Percentiles rank a stretch among this genome's conserved stretches.
Conservation (phyloP, 2,113 vertebrate species). For the Camelus dromedarius region DNA sequence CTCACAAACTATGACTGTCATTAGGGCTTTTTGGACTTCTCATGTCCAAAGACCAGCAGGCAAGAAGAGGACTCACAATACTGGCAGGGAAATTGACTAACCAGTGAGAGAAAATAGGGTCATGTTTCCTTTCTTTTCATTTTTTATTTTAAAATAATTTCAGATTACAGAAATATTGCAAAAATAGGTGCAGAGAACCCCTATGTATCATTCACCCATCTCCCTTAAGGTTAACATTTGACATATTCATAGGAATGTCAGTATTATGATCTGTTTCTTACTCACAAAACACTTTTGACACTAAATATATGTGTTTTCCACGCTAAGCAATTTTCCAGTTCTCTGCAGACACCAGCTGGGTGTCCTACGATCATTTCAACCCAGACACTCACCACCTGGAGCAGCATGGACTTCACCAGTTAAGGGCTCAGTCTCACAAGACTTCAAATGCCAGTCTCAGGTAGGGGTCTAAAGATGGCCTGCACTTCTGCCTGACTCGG, state of each 20-base stretch:
- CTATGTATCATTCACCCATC: background rate
- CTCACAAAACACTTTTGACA: background rate
- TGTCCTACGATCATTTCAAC: background rate
- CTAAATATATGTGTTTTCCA: background rate
- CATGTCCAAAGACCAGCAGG: background rate
- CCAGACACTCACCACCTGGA: background rate
- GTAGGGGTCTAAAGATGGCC: background rate
- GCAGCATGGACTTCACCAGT: background rate
- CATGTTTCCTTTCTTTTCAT: background rate
- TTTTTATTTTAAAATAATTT: background rate
- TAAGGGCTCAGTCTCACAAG: background rate
- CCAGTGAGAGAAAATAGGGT: background rate
- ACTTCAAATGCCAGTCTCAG: background rate
- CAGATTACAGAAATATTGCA: background rate
- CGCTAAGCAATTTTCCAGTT: background rate
- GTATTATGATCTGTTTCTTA: background rate
- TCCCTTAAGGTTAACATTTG: background rate
- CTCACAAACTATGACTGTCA: background rate
- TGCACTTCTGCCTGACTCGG: background rate
- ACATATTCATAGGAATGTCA: background rate
- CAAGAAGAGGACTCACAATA: background rate
- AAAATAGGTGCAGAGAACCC: background rate
- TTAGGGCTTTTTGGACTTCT: background rate
- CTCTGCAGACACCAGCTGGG: background rate
- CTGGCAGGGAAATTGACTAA: background rate